Base-by-base conservation (phyloP, 2,797 vertebrate species). In the Glyptemys insculpta region DNA sequence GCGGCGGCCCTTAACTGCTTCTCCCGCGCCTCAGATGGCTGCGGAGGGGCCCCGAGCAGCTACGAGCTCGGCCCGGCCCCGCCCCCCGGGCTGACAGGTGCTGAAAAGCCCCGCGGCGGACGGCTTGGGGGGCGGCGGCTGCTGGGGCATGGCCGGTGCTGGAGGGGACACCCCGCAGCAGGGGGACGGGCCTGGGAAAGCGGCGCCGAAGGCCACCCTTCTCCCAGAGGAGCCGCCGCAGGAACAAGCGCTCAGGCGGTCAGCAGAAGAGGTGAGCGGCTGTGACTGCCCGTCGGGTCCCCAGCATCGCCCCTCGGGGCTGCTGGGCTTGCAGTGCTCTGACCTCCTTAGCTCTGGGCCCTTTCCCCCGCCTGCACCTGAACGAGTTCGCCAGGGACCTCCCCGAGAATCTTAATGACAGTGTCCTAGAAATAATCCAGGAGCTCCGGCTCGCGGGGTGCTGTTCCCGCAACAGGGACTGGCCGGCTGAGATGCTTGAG, bases 11-110 rank as follows among this genome's bases (percentile, higher is more conserved):
- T 27, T 5, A 5, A 7, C 56, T 5, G 23, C 56, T 57, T 29
- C 56, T 29, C 25, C 56, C 27, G 29, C 57, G 29, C 5, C 57
- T 6, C 57, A 1, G 3, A 6, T 15, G 57, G 57, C 57, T 31
- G 29, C 27, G 29, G 57, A 14, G 57, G 57, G 57, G 29, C 12
- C 12, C 12, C 57, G 11, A 31, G 57, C 57, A 2, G 27, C 29
- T 15, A 12, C 11, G 56, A 27, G 25, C 57, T 23, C 85, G 10
- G 62, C 44, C 21, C 95, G 25, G 91, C 92, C 86, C 97, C 95
- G 95, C 96, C 96, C 59, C 96, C 83, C 80, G 44, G 91, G 47
- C 74, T 8, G 82, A 59, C 96, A 92, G 94, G 96, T 89, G 95
- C 9, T 4, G 88, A 76, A 1, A 65, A 65, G 53, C 18, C 52